phyloP scores from a whole-genome alignment of 1,140 invertebrate species.

The Helicoverpa armigera region DNA sequence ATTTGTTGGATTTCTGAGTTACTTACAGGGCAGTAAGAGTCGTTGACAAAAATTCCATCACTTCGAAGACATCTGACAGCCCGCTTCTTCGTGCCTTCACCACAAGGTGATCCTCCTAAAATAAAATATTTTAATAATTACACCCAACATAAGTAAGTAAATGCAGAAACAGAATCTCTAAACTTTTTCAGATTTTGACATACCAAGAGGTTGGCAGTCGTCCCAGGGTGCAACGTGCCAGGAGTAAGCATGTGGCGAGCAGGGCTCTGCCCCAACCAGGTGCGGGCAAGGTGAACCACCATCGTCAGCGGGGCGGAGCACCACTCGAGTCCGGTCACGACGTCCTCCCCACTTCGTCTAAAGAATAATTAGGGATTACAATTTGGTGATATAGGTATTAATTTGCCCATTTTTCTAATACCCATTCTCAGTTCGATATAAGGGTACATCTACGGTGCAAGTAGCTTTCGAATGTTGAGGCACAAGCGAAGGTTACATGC shows the following conservation, averaged over 20 bases:
- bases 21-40: conserved; percentile 84
- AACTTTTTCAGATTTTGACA: no score
- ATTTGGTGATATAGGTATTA: no score
- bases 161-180: no score
- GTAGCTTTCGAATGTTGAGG: no score
- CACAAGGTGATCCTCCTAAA: conserved; percentile 88
- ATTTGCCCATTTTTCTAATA: no score
- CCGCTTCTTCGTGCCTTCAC: conserved; percentile 88
- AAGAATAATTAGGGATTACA: no score
- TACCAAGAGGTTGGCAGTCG: conserved; percentile 88
- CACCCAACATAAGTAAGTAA: no score
- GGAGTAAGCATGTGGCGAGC: conserved; percentile 86
- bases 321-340: conserved; percentile 87
- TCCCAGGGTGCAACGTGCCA: conserved; percentile 88
- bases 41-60: conserved; percentile 87
- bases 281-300: conserved; percentile 85
- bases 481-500: no score
- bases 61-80: conserved; percentile 87
- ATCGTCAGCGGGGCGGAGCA: conserved; percentile 86
- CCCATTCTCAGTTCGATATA: no score
- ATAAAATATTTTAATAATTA: background rate
- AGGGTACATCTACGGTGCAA: no score
- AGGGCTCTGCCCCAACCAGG: conserved; percentile 87
- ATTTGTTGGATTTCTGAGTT: background rate
- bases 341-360: conserved; percentile 81